Base-by-base conservation (phyloP, 92 coral and sea anemone genomes). In the Pocillopora grandis region DNA sequence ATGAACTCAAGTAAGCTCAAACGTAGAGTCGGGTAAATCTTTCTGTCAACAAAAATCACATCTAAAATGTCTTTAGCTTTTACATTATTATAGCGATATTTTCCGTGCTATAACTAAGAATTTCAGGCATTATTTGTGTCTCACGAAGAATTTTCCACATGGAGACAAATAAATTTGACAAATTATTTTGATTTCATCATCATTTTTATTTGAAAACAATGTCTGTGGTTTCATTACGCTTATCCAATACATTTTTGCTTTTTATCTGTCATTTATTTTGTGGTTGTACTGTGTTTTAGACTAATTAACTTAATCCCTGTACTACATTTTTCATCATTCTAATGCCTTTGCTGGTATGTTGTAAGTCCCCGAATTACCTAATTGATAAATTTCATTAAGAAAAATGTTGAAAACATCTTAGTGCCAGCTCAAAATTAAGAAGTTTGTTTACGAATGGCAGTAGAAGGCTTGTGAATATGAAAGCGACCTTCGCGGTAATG, bases 291-390 rank as follows among this genome's bases (percentile, higher is more conserved):
- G 58, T 70, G 77, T 27, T 48, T 67, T 18, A 74, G 57, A 74
- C 55, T 5, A 55, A 23, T 55, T 5, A 55, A 23, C 19, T n/a
- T 18, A 42, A 31, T 35, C 84, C 20, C n/a, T 5, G 66, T 36
- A 18, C 58, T 80, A 23, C 10, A 80, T 80, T 52, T 78, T 79
- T 79, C 18, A 66, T 79, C 55, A 79, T 66, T 66, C 66, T 55
- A 65, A 55, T 66, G 23, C 21, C 8, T 79, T 79, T 62, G 36
- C 42, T 62, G 31, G 16, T 42, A 63, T 7, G 20, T n/a, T 20
- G 72, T 27, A 66, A 66, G 64, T 79, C 74, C 74, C 27, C 19
- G 12, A 27, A 36, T 15, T 33, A 9, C 27, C 61, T 10, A 59
- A 70, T 16, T 5, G 7, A 12, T 5, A 59, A 12, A 12, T 59